Percentiles rank a stretch among this genome's conserved stretches.
phyloP scores from a whole-genome alignment of 2,888 invertebrate genomes.

The Mythimna impura region DNA sequence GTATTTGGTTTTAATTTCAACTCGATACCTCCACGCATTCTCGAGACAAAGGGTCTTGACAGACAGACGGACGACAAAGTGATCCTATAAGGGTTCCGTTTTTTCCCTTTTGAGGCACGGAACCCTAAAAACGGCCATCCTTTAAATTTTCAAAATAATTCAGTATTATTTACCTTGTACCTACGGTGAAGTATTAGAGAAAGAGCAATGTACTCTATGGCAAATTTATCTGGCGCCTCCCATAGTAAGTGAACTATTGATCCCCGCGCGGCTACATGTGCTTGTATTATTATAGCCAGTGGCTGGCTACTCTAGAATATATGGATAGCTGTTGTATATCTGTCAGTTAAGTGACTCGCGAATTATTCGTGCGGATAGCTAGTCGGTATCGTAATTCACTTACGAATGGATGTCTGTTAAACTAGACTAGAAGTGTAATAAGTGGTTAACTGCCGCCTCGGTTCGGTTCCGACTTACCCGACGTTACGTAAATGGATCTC shows the following conservation, averaged over 20 bases:
- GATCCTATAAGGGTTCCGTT: too few relatives aligned
- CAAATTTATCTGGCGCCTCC: too few relatives aligned
- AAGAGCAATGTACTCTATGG: too few relatives aligned
- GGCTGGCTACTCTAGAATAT: slow-evolving; percentile 36
- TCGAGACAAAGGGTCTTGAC: too few relatives aligned
- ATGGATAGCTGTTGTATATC: slow-evolving; percentile 42
- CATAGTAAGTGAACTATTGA: slow-evolving; percentile 37
- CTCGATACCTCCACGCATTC: too few relatives aligned
- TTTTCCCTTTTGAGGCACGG: too few relatives aligned
- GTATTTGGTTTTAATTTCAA: too few relatives aligned
- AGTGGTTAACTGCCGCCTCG: slow-evolving; percentile 62
- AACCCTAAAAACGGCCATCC: too few relatives aligned
- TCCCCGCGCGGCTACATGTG: slow-evolving; percentile 9
- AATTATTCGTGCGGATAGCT: slow-evolving; percentile 69
- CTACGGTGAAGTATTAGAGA: too few relatives aligned
- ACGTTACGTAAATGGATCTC: slow-evolving; percentile 82
- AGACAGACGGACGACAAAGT: too few relatives aligned
- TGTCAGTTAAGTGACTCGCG: slow-evolving; percentile 59
- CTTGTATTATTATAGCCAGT: slow-evolving; percentile 26
- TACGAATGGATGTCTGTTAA: slow-evolving; percentile 76
- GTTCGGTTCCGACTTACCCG: slow-evolving; percentile 76
- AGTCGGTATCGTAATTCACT: slow-evolving; percentile 76
- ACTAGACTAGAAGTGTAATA: slow-evolving; percentile 72
- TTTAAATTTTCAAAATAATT: too few relatives aligned
- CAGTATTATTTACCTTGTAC: too few relatives aligned